A percentile compares a stretch with the other conserved stretches of the same genome.
phyloP scores from a whole-genome alignment of 2,113 vertebrate species.

The Tachycineta bicolor region DNA sequence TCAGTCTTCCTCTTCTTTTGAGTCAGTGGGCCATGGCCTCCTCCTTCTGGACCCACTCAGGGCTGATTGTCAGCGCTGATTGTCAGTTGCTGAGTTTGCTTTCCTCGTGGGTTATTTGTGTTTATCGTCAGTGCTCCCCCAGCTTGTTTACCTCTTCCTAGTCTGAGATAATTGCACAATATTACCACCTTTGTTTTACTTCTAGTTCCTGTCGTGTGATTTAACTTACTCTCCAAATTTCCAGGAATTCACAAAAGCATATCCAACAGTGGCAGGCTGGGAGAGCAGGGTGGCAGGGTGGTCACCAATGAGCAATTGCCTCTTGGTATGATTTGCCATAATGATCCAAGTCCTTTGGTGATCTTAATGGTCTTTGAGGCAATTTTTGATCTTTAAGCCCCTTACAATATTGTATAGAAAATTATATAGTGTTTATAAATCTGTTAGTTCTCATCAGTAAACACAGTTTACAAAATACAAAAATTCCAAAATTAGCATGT shows the following conservation, averaged over 20 bases:
- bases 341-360: neutral
- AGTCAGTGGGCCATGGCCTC: neutral
- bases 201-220: neutral
- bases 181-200: neutral
- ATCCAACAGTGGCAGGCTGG: neutral
- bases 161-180: neutral
- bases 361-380: rapidly evolving
- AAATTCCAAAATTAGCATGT: neutral
- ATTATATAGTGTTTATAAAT: neutral
- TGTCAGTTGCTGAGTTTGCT: neutral
- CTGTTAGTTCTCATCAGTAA: neutral
- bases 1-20: neutral
- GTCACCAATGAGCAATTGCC: neutral
- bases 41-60: neutral
- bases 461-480: neutral
- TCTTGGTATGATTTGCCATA: neutral
- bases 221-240: neutral
- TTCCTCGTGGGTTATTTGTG: neutral
- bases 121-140: neutral
- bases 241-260: neutral
- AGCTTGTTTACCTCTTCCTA: neutral
- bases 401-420: neutral
- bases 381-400: neutral
- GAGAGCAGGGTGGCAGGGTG: rapidly evolving
- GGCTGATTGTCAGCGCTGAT: neutral